These are phyloP conservation scores for Falco rusticolus DNA, from an alignment of 2,797 vertebrate species.

Conservation along the genomic window DNA sequence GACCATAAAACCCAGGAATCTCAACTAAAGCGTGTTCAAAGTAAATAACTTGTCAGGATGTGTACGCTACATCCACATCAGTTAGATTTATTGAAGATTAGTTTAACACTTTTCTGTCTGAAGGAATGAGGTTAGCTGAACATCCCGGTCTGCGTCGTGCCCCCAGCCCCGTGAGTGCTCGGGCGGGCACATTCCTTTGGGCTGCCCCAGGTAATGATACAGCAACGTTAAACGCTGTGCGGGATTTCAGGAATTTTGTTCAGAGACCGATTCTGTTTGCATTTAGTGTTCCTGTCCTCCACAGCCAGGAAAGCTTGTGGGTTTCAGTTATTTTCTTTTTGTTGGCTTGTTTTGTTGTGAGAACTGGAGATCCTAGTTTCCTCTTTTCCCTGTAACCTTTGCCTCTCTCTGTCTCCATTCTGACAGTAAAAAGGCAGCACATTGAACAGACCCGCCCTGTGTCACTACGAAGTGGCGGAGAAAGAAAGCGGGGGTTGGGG, in stretches of 20 bases:
- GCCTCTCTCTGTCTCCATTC: not conserved
- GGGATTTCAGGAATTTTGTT: not conserved
- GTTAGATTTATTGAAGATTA: constrained; percentile 15
- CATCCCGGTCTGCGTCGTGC: not conserved
- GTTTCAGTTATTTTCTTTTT: not conserved
- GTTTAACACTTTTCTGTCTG: constrained; percentile 10
- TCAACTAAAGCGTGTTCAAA: constrained; percentile 21
- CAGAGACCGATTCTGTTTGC: not conserved
- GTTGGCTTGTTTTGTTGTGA: not conserved
- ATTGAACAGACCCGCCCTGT: not conserved
- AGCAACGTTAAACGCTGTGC: not conserved
- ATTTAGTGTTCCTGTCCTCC: not conserved
- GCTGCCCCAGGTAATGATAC: not conserved
- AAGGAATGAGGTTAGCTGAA: not conserved
- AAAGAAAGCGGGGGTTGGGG: not conserved
- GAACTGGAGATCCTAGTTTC: not conserved
- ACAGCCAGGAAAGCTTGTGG: not conserved
- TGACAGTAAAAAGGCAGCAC: not conserved
- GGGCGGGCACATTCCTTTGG: not conserved
- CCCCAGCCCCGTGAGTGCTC: not conserved
- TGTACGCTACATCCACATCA: not conserved
- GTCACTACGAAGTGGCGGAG: not conserved
- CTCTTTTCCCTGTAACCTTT: constrained; percentile 3
- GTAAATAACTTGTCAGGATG: constrained; percentile 67
- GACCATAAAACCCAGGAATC: not conserved